Percentiles rank a stretch among this genome's conserved stretches.
Conservation (phyloP, 1,140 invertebrate genomes). For the Dreissena rostriformis region DNA sequence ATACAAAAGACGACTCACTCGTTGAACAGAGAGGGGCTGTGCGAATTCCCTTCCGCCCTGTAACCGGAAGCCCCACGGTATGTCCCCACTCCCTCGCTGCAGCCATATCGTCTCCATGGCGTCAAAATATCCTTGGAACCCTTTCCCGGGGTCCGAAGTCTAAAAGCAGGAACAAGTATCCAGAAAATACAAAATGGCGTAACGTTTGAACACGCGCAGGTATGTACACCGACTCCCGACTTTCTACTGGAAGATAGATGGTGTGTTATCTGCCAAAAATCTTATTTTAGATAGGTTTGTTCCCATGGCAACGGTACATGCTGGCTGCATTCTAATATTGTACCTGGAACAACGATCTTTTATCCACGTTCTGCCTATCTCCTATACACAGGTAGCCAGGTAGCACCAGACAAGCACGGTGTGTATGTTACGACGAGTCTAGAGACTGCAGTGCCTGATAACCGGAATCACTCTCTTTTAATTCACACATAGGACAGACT, state of each 20-base stretch:
- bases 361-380: too few species aligned
- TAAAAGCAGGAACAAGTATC: slow-evolving; percentile 43
- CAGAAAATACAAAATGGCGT: slow-evolving; percentile 34
- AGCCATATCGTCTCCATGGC: slow-evolving; percentile 78
- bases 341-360: slow-evolving; percentile 15
- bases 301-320: slow-evolving; percentile 56
- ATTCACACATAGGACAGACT: too few species aligned
- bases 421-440: too few species aligned
- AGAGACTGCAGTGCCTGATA: too few species aligned
- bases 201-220: not conserved
- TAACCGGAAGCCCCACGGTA: slow-evolving; percentile 95
- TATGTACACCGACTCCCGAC: not conserved
- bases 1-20: slow-evolving; percentile 85
- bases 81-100: slow-evolving; percentile 72
- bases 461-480: too few species aligned
- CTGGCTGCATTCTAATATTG: slow-evolving; percentile 56
- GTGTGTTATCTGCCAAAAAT: slow-evolving; percentile 50
- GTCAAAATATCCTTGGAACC: slow-evolving; percentile 17
- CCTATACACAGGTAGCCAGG: too few species aligned
- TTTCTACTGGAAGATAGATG: slow-evolving; percentile 32
- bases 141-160: slow-evolving; percentile 49
- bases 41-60: slow-evolving; percentile 94
- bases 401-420: too few species aligned
- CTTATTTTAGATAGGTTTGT: slow-evolving; percentile 61
- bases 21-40: slow-evolving; percentile 93